These are phyloP conservation scores for Blomia tropicalis DNA, from an alignment of 2,888 invertebrate species.

Conservation along the genomic window DNA sequence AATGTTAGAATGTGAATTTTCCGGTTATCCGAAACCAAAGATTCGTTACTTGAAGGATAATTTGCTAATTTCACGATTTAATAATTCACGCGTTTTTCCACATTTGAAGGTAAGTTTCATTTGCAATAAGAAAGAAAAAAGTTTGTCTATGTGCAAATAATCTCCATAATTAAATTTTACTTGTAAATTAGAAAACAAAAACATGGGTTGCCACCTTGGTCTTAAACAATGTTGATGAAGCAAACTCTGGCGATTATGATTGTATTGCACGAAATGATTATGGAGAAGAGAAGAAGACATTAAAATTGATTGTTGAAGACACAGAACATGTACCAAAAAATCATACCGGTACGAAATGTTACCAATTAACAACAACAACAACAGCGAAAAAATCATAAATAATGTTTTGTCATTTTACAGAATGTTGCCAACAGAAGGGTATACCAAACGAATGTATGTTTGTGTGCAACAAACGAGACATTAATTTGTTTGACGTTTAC, in stretches of 20 bases:
- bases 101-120: slow-evolving; percentile 14
- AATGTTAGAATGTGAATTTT: slow-evolving; percentile 57
- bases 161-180: neutral
- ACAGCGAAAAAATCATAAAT: neutral
- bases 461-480: slow-evolving; percentile 47
- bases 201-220: slow-evolving; percentile 20
- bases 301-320: slow-evolving; percentile 22
- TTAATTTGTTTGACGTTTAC: slow-evolving; percentile 47
- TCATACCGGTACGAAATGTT: slow-evolving; percentile 11
- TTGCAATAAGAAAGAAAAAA: too few relatives aligned
- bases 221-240: slow-evolving; percentile 32
- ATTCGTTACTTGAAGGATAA: slow-evolving; percentile 36
- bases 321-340: neutral
- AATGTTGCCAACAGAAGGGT: slow-evolving; percentile 63
- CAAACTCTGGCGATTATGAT: slow-evolving; percentile 62
- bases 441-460: slow-evolving; percentile 61
- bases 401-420: slow-evolving; percentile 26
- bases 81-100: slow-evolving; percentile 16
- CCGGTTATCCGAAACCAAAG: slow-evolving; percentile 60
- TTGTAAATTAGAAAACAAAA: slow-evolving; percentile 19
- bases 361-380: neutral
- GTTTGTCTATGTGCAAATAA: neutral
- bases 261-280: slow-evolving; percentile 71
- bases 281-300: slow-evolving; percentile 38
- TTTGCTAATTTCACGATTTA: neutral